Evolutionary conservation across 2,888 invertebrate species (phyloP), one percentile per base, ranked within the genome.

Genomic region (Agrochola lota): DNA sequence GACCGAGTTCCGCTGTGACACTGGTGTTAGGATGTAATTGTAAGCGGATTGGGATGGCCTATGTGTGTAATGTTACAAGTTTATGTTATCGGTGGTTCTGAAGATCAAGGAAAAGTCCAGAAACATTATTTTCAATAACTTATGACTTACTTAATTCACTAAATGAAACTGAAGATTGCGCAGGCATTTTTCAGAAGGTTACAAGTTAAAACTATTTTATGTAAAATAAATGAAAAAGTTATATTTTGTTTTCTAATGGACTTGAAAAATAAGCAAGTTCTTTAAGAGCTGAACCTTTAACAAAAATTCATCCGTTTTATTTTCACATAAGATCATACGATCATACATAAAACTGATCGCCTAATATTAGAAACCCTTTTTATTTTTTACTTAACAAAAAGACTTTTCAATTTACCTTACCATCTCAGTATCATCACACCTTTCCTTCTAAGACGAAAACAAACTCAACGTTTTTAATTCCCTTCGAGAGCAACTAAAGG

Each of bases 1-100:
- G 87, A 92, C 92, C 85, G 84, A 86, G 79, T 85, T 71, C 66
- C 60, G 9, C 62, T 70, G 69, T 74, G 84, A 77, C 84, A 84
- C 86, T 86, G 86, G 79, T 83, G 77, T 46, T 74, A 64, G 73
- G 60, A 46, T 70, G 71, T 66, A 40, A 85, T 60, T 71, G 63
- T 81, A 59, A 79, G 82, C 78, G 78, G 78, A 78, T 79, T 73
- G 81, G 55, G 43, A 76, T 77, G 64, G 59, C 75, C 75, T 60
- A 74, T 46, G 59, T 78, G 35, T 74, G 59, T 35, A 5, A 11
- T 20, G 12, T 30, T 81, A 59, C 64, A 17, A 73, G 43, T 78
- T 71, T 7, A 80, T 71, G 62, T 4, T 55, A 80, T 71, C 71
- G 43, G 71, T 62, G 17, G 20, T 52, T 20, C 20, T 20, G 20